phyloP scores from a whole-genome alignment of 1,140 invertebrate genomes.

The Brachionus plicatilis region DNA sequence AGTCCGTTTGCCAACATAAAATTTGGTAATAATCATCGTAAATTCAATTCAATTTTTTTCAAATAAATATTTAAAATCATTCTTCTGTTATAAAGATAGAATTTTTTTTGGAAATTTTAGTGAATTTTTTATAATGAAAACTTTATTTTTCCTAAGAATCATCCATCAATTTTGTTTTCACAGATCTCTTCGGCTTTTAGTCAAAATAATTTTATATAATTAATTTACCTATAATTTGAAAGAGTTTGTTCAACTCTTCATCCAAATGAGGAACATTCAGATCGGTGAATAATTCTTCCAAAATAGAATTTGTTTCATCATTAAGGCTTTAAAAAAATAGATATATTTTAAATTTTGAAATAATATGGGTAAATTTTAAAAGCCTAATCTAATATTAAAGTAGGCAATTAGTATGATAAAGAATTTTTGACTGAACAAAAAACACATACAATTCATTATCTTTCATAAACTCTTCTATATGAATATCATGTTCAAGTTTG shows the following conservation, averaged over 20 bases:
- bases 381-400: background rate
- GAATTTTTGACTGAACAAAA: background rate
- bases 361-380: no score
- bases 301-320: background rate
- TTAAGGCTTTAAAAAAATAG: background rate
- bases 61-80: no score
- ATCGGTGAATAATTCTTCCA: constrained; percentile 26
- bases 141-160: no score
- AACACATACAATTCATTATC: constrained; percentile 17
- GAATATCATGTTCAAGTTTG: constrained; percentile 4
- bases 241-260: constrained; percentile 30
- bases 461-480: constrained; percentile 20
- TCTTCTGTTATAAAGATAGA: no score
- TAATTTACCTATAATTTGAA: constrained; percentile 35
- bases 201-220: background rate
- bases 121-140: no score
- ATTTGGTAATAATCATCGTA: no score
- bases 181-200: background rate
- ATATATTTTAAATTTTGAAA: no score
- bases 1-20: no score
- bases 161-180: no score
- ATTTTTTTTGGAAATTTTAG: no score
- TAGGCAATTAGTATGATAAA: background rate
- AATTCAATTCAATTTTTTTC: no score
- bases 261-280: constrained; percentile 31